Percentiles rank a stretch among this genome's conserved stretches.
Conservation (phyloP, 2,797 vertebrate species). For the Esox masquinongy region DNA sequence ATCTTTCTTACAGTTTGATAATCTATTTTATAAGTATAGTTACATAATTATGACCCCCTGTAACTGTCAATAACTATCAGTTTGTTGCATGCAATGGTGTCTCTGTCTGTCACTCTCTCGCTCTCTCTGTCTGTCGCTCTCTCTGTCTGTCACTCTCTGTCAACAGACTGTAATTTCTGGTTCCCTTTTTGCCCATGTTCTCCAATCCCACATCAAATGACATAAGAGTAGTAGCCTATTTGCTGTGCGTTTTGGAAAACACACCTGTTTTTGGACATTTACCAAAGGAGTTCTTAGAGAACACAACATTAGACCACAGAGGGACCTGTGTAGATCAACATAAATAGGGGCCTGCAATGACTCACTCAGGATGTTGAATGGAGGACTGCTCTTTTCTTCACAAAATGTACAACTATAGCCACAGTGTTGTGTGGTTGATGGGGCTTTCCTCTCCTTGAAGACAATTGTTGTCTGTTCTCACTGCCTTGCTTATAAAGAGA, state of each 20-base stretch:
- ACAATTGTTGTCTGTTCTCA: constrained; percentile 19
- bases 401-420: background rate
- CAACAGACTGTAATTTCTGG: background rate
- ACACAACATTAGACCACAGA: background rate
- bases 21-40: too few species aligned
- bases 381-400: background rate
- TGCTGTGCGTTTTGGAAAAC: background rate
- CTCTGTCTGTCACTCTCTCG: too few species aligned
- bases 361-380: background rate
- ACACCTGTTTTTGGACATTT: background rate
- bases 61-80: background rate
- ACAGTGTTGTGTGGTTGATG: constrained; percentile 11
- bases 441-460: background rate
- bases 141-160: background rate
- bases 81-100: background rate
- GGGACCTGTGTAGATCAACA: background rate
- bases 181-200: background rate
- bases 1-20: background rate
- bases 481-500: constrained; percentile 12
- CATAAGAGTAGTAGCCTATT: background rate
- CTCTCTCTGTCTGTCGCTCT: too few species aligned
- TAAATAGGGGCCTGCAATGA: background rate
- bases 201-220: background rate
- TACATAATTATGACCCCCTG: background rate
- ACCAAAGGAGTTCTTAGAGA: background rate